A percentile compares a stretch with the other conserved stretches of the same genome.
phyloP scores from a whole-genome alignment of 2,888 invertebrate species.

The Oligia strigilis region DNA sequence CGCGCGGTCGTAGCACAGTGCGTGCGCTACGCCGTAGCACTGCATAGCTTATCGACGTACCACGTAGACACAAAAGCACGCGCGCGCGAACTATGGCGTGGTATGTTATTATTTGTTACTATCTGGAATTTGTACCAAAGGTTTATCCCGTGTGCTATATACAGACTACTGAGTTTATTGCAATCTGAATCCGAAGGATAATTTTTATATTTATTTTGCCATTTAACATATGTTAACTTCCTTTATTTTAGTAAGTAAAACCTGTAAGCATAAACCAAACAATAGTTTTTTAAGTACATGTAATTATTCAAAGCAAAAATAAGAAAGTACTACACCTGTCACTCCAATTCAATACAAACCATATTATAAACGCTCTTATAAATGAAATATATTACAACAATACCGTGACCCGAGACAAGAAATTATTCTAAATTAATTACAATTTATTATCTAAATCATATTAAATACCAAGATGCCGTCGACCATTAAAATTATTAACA shows the following conservation, averaged over 20 bases:
- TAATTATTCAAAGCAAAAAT: not conserved
- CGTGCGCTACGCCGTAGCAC: conserved; percentile 32
- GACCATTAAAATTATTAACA: conserved; percentile 71
- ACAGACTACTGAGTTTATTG: not conserved
- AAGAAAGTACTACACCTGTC: not conserved
- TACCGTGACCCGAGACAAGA: conserved; percentile 71
- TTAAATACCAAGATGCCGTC: conserved; percentile 70
- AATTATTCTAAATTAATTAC: conserved; percentile 75
- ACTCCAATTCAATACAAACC: conserved; percentile 49
- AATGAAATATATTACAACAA: conserved; percentile 68
- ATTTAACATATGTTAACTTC: not conserved
- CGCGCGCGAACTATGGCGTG: not conserved
- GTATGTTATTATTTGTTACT: not conserved
- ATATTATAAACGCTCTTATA: conserved; percentile 64
- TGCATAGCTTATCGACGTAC: not conserved
- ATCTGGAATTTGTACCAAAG: not conserved
- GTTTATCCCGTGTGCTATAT: not conserved
- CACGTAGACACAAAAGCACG: not conserved
- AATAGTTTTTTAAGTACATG: not conserved
- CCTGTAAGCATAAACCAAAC: not conserved
- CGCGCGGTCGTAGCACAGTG: not conserved
- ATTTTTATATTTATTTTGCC: not conserved
- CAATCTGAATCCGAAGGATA: too few relatives aligned
- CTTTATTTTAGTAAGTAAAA: not conserved
- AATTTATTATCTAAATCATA: conserved; percentile 74